Conservation (phyloP, 2,888 invertebrate genomes). For the Mesochorus sp. region DNA sequence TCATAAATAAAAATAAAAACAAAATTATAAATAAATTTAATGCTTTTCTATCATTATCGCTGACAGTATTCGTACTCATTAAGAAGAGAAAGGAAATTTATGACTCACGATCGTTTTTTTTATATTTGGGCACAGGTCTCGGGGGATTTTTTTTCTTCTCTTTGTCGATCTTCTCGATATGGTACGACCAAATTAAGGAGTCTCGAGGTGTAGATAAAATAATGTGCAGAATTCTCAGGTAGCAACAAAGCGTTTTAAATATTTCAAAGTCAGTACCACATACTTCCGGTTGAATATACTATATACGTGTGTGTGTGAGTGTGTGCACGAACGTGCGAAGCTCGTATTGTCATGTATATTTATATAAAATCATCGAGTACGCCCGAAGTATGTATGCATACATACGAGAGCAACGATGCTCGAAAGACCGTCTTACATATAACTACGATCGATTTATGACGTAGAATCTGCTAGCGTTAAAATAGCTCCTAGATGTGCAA, state of each 20-base stretch:
- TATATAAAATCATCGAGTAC: neutral
- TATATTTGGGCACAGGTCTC: neutral
- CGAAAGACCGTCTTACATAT: slow-evolving; percentile 18
- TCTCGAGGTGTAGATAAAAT: too few relatives aligned
- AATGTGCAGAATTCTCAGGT: slow-evolving; percentile 14
- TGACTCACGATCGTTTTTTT: slow-evolving; percentile 49
- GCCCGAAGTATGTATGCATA: neutral
- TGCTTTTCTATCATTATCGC: neutral
- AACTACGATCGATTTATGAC: slow-evolving; percentile 49
- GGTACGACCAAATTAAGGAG: too few relatives aligned
- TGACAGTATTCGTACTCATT: slow-evolving; percentile 31
- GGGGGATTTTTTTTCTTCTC: too few relatives aligned
- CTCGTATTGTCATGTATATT: neutral
- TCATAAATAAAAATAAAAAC: neutral
- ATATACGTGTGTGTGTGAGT: too few relatives aligned
- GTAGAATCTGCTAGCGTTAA: slow-evolving; percentile 33
- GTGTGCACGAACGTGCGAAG: slow-evolving; percentile 6
- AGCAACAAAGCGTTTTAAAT: neutral
- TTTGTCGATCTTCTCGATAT: too few relatives aligned
- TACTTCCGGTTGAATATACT: slow-evolving; percentile 53
- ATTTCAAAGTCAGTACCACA: slow-evolving; percentile 36
- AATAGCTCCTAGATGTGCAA: slow-evolving; percentile 56
- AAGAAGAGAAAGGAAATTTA: slow-evolving; percentile 41
- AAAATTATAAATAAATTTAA: neutral
- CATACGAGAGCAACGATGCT: neutral